Conservation (phyloP, 2,888 invertebrate genomes). For the Ectemnius lituratus region DNA sequence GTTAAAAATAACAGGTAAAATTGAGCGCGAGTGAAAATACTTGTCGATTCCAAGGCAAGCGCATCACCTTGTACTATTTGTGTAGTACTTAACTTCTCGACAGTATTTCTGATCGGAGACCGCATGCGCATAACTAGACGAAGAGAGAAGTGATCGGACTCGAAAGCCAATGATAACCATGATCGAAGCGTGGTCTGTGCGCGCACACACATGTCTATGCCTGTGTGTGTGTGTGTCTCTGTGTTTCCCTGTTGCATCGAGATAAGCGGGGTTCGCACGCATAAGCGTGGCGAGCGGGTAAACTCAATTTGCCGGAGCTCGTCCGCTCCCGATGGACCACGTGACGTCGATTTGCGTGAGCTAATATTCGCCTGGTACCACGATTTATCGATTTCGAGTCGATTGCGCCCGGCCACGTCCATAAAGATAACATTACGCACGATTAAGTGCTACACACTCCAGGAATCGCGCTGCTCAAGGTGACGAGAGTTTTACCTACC, state of each 20-base stretch:
- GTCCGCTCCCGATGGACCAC: slow-evolving; percentile 28
- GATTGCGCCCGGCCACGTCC: slow-evolving; percentile 16
- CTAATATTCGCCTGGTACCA: slow-evolving; percentile 5
- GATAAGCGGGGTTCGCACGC: slow-evolving; percentile 15
- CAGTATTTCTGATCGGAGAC: neutral
- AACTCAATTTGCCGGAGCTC: slow-evolving; percentile 56
- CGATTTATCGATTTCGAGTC: slow-evolving; percentile 32
- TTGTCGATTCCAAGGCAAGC: no score
- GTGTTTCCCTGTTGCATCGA: no score
- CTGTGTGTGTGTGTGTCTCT: no score
- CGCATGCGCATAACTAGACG: no score
- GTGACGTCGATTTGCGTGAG: slow-evolving; percentile 35
- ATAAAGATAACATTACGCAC: slow-evolving; percentile 44
- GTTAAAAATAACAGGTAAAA: no score
- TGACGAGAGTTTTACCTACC: slow-evolving; percentile 12
- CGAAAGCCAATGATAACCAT: no score
- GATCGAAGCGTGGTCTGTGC: no score
- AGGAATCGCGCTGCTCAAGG: slow-evolving; percentile 29
- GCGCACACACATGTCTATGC: no score
- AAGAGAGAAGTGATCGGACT: no score
- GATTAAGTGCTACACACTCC: slow-evolving; percentile 26
- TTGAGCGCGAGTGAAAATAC: no score
- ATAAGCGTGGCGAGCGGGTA: slow-evolving; percentile 39
- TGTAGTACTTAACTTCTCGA: no score
- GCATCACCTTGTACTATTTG: no score